Percentiles rank a stretch among this genome's conserved stretches.
These are phyloP conservation scores for Grallaria varia DNA, from an alignment of 2,113 vertebrate genomes.

Conservation along the genomic window DNA sequence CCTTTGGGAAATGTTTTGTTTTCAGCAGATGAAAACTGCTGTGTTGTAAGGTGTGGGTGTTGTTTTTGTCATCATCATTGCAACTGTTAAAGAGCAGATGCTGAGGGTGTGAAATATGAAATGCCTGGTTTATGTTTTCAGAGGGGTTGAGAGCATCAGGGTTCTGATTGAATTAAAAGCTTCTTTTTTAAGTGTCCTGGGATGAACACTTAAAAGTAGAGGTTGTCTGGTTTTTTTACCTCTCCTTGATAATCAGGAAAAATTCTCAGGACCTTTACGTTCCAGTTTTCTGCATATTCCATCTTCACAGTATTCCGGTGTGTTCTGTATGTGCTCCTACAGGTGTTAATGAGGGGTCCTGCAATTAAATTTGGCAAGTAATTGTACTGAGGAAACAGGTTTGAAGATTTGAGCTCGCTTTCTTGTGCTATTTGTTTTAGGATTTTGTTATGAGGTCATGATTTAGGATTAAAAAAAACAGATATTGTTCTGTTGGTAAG, in stretches of 20 bases:
- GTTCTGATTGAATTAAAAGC: background rate
- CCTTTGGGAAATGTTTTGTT: background rate
- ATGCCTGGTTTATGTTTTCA: background rate
- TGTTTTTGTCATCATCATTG: fast-evolving
- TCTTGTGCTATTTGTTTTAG: fast-evolving
- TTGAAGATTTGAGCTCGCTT: background rate
- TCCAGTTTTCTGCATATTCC: background rate
- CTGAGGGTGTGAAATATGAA: background rate
- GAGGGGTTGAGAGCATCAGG: background rate
- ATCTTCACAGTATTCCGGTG: fast-evolving
- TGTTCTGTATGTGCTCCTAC: background rate
- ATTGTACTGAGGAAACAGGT: background rate
- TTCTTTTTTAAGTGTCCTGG: background rate
- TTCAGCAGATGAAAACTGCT: background rate
- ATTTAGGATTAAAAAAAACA: background rate
- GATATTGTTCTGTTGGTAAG: background rate
- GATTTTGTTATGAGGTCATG: background rate
- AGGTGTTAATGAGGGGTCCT: background rate
- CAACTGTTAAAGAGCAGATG: background rate
- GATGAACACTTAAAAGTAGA: background rate
- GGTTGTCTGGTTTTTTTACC: fast-evolving
- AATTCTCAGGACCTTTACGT: background rate
- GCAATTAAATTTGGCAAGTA: background rate
- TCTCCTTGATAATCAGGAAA: background rate
- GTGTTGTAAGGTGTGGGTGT: background rate